These are phyloP conservation scores for Neelides sp. DNA, from an alignment of 1,140 invertebrate genomes.

Conservation along the genomic window DNA sequence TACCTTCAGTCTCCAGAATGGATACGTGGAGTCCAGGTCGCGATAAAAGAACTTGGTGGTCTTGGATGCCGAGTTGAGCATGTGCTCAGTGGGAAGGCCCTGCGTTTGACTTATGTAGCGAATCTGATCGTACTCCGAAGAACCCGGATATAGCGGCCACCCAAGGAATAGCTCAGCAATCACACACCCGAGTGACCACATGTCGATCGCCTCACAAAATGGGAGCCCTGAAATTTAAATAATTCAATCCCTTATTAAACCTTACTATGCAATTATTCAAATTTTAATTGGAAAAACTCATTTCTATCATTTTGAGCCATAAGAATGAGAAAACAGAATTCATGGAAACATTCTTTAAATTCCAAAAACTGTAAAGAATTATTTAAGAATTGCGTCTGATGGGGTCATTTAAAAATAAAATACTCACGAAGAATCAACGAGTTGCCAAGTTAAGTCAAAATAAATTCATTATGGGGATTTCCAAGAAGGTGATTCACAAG, in stretches of 20 bases:
- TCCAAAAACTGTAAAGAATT: not conserved
- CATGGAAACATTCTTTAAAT: conserved; percentile 19
- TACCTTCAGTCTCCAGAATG: conserved; percentile 89
- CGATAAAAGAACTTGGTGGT: conserved; percentile 97
- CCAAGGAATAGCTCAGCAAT: conserved; percentile 98
- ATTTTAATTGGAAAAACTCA: too few species aligned
- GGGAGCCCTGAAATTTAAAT: conserved; percentile 51
- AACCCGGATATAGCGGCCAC: conserved; percentile 98
- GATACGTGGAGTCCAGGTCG: conserved; percentile 89
- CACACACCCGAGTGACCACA: conserved; percentile 99
- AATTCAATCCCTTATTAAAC: too few species aligned
- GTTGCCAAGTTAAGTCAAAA: not conserved
- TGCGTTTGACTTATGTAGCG: conserved; percentile 80
- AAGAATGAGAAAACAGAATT: too few species aligned
- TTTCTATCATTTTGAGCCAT: too few species aligned
- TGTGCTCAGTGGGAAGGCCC: conserved; percentile 91
- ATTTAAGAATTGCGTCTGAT: not conserved
- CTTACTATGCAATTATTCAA: too few species aligned
- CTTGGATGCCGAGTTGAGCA: conserved; percentile 97
- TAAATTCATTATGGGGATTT: too few species aligned
- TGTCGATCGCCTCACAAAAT: conserved; percentile 99
- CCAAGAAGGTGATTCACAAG: too few species aligned
- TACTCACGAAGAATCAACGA: not conserved
- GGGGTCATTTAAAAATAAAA: not conserved
- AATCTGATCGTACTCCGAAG: conserved; percentile 99